Evolutionary conservation across 2,888 invertebrate genomes (phyloP).

Genomic region (Leucoma salicis): DNA sequence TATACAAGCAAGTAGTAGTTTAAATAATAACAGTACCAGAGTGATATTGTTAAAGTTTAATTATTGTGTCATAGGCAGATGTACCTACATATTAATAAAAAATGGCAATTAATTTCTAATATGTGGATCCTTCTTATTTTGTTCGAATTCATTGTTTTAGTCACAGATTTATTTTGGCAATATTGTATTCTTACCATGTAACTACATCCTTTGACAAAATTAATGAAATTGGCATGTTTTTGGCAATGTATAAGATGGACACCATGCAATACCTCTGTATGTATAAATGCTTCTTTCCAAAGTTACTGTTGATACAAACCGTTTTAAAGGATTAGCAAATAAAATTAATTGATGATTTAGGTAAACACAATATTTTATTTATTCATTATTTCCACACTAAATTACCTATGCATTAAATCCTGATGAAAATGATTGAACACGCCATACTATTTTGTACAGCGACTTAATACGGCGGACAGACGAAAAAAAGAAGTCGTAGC

Average conservation of each 20-base stretch:
- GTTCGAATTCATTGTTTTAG: background rate
- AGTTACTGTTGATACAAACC: constrained; percentile 20
- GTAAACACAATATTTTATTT: constrained; percentile 19
- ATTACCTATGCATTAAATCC: no score
- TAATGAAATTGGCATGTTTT: no score
- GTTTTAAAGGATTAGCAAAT: constrained; percentile 25
- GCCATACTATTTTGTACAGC: no score
- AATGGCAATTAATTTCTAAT: background rate
- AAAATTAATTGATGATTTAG: constrained; percentile 26
- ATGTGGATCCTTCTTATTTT: background rate
- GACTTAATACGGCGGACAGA: no score
- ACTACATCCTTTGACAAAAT: no score
- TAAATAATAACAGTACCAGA: no score
- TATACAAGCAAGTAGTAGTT: background rate
- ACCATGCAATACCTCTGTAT: constrained; percentile 40
- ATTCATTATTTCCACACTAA: no score
- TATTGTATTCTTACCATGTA: no score
- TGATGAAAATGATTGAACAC: no score
- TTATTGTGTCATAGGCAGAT: background rate
- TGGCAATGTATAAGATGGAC: no score
- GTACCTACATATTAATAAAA: background rate
- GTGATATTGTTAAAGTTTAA: background rate
- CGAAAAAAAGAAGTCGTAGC: no score
- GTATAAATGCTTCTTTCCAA: constrained; percentile 12
- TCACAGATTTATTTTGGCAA: no score